A percentile compares a stretch with the other conserved stretches of the same genome.
These are phyloP conservation scores for Dasyprocta punctata DNA, from an alignment of 2,113 vertebrate species.

Conservation along the genomic window DNA sequence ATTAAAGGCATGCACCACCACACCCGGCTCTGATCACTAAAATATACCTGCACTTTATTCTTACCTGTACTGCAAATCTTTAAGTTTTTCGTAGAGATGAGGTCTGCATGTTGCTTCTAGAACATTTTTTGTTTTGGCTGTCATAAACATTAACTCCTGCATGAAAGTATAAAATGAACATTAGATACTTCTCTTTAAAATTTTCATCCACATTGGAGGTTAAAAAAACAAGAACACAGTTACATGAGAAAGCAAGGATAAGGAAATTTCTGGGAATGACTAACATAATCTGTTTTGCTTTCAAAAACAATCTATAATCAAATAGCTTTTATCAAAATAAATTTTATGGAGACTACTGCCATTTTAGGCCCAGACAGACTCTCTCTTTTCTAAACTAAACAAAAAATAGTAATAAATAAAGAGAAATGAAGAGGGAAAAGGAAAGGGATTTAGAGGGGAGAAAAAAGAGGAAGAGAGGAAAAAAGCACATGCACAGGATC, in stretches of 20 bases:
- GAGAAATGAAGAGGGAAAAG: background rate
- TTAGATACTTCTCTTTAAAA: background rate
- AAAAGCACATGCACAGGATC: background rate
- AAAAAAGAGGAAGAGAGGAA: too few relatives aligned
- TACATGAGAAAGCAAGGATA: background rate
- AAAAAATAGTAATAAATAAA: background rate
- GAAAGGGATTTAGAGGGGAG: background rate
- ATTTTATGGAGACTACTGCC: background rate
- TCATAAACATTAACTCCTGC: conserved; percentile 88
- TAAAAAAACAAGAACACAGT: background rate
- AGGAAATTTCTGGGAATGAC: background rate
- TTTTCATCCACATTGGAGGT: background rate
- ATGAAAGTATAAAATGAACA: conserved; percentile 43
- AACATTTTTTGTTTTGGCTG: conserved; percentile 88
- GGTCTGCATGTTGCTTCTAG: conserved; percentile 88
- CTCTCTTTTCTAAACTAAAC: background rate
- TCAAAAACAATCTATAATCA: conserved; percentile 1
- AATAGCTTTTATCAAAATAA: background rate
- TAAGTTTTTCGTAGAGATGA: conserved; percentile 86
- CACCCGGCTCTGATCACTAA: too few relatives aligned
- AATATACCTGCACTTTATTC: background rate
- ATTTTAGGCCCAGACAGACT: background rate
- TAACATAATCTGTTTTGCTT: background rate
- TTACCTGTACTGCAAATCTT: conserved; percentile 90
- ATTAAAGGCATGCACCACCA: too few relatives aligned